These are phyloP conservation scores for Girardia tigrina DNA, from an alignment of 2,888 invertebrate species.

Conservation along the genomic window DNA sequence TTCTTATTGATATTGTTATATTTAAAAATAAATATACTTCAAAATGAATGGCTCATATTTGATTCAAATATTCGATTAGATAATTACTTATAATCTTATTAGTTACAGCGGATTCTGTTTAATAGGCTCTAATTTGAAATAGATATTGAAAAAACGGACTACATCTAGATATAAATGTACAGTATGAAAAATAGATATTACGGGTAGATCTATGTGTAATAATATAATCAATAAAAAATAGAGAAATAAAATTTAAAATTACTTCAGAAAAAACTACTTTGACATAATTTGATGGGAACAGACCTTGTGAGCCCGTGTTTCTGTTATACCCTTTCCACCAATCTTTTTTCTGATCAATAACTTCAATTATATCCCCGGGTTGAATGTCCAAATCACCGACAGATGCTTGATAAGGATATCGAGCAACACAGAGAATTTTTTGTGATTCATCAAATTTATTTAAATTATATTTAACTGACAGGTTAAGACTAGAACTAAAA, in stretches of 20 bases:
- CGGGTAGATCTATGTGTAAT: neutral
- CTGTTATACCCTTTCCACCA: slow-evolving; percentile 94
- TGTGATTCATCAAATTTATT: neutral
- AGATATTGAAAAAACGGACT: too few relatives aligned
- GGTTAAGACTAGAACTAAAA: neutral
- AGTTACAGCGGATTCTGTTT: too few relatives aligned
- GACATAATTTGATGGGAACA: slow-evolving; percentile 92
- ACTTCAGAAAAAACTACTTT: slow-evolving; percentile 39
- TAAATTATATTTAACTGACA: neutral
- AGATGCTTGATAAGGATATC: slow-evolving; percentile 73
- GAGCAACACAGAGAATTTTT: slow-evolving; percentile 59
- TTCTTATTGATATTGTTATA: too few relatives aligned
- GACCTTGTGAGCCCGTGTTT: slow-evolving; percentile 59
- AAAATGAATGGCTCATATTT: too few relatives aligned
- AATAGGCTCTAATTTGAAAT: too few relatives aligned
- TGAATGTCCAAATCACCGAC: slow-evolving; percentile 85
- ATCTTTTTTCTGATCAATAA: slow-evolving; percentile 72
- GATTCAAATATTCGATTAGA: too few relatives aligned
- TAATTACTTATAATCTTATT: too few relatives aligned
- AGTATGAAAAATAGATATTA: neutral
- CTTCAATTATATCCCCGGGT: slow-evolving; percentile 68
- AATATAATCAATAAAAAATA: too few relatives aligned
- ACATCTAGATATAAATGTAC: too few relatives aligned
- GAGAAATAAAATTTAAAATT: neutral
- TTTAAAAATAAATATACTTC: too few relatives aligned